These are phyloP conservation scores for Macrobrachium rosenbergii DNA, from an alignment of 1,140 invertebrate species.

Conservation along the genomic window DNA sequence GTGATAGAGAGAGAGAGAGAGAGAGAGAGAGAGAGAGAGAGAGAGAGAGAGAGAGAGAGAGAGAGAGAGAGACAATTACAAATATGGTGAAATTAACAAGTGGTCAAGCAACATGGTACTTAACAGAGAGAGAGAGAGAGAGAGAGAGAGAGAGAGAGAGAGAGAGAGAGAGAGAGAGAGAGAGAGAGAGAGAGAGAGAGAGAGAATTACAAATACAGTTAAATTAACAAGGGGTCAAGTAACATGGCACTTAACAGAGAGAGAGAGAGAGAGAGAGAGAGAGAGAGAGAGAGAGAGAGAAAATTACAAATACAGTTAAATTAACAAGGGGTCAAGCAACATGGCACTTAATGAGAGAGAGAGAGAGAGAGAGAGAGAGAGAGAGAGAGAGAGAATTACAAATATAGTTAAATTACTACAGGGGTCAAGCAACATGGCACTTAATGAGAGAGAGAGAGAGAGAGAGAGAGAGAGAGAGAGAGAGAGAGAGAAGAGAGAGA, in stretches of 20 bases:
- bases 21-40: background rate
- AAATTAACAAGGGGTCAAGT: background rate
- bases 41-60: too few relatives aligned
- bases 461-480: slow-evolving; percentile 15
- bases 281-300: background rate
- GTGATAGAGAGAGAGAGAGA: slow-evolving; percentile 25
- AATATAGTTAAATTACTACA: too few relatives aligned
- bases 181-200: slow-evolving; percentile 5
- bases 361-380: too few relatives aligned
- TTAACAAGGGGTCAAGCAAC: background rate
- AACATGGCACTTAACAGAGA: background rate
- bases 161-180: too few relatives aligned
- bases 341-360: background rate
- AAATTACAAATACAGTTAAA: background rate
- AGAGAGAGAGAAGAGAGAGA: slow-evolving; percentile 29
- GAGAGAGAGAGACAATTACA: too few relatives aligned
- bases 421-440: too few relatives aligned
- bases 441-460: background rate
- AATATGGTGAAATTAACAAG: too few relatives aligned
- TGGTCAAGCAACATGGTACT: too few relatives aligned
- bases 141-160: too few relatives aligned
- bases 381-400: too few relatives aligned
- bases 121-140: too few relatives aligned
- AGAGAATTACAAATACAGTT: background rate
- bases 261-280: too few relatives aligned